These are phyloP conservation scores for Scytalopus superciliaris DNA, from an alignment of 2,113 vertebrate species.

Conservation along the genomic window DNA sequence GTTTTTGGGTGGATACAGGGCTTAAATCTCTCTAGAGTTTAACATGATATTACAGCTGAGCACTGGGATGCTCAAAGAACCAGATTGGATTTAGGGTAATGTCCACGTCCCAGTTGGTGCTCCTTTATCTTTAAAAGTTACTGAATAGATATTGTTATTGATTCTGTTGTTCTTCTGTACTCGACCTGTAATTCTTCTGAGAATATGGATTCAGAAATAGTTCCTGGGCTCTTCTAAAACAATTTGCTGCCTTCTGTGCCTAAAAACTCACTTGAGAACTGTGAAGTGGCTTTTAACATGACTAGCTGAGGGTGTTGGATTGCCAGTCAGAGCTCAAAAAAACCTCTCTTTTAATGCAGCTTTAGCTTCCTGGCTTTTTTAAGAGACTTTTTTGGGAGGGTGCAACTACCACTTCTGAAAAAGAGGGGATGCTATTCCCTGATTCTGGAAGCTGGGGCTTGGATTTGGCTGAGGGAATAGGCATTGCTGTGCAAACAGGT, in stretches of 20 bases:
- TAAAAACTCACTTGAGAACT: not conserved
- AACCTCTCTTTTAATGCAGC: not conserved
- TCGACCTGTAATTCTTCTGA: not conserved
- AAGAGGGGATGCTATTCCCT: not conserved
- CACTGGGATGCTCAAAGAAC: not conserved
- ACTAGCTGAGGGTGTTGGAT: not conserved
- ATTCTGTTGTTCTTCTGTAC: not conserved
- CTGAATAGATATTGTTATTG: not conserved
- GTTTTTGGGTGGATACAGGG: not conserved
- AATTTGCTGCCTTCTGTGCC: not conserved
- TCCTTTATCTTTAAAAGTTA: not conserved
- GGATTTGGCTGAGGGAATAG: not conserved
- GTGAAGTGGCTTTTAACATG: not conserved
- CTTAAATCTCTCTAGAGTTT: not conserved
- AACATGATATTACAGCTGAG: fast-evolving
- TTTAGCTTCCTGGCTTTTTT: not conserved
- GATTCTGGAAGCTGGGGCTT: not conserved
- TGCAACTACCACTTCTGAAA: not conserved
- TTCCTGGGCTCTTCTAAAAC: not conserved
- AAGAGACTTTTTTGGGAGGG: not conserved
- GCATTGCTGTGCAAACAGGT: not conserved
- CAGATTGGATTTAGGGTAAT: not conserved
- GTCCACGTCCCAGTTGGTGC: not conserved
- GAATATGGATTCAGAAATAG: not conserved
- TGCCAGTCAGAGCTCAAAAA: not conserved